Evolutionary conservation across 2,888 invertebrate genomes (phyloP).

Genomic region (Achlya flavicornis): DNA sequence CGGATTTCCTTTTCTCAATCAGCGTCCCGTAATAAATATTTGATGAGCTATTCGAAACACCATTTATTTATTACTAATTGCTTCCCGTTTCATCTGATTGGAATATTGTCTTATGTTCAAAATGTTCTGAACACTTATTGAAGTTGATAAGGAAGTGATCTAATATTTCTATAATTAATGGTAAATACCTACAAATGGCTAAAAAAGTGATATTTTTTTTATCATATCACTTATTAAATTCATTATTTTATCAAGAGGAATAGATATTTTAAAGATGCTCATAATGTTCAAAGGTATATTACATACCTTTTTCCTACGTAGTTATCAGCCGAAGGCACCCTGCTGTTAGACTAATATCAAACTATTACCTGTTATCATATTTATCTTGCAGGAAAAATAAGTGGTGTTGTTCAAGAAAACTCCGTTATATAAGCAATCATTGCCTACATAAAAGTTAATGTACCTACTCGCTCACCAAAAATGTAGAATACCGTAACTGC

Average conservation of each 20-base stretch:
- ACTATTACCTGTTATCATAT: neutral
- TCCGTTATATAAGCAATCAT: neutral
- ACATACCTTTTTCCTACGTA: neutral
- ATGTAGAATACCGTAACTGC: conserved; percentile 12
- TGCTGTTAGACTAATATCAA: neutral
- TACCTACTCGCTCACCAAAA: neutral
- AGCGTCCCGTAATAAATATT: conserved; percentile 63
- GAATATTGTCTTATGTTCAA: conserved; percentile 8
- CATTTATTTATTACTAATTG: conserved; percentile 35
- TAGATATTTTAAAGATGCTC: no score
- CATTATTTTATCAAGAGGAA: no score
- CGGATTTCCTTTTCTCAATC: conserved; percentile 63
- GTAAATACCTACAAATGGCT: no score
- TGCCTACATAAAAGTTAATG: conserved; percentile 7
- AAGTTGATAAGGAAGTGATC: neutral
- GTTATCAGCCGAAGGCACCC: neutral
- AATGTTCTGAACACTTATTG: no score
- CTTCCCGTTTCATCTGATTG: conserved; percentile 16
- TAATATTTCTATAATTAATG: neutral
- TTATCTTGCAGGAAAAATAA: neutral
- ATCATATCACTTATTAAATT: no score
- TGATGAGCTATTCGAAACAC: conserved; percentile 51
- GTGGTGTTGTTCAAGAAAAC: neutral
- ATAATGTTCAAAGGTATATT: no score
- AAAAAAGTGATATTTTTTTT: no score